These are phyloP conservation scores for Eulemur rubriventer DNA, from an alignment of 2,797 vertebrate species.

Conservation along the genomic window DNA sequence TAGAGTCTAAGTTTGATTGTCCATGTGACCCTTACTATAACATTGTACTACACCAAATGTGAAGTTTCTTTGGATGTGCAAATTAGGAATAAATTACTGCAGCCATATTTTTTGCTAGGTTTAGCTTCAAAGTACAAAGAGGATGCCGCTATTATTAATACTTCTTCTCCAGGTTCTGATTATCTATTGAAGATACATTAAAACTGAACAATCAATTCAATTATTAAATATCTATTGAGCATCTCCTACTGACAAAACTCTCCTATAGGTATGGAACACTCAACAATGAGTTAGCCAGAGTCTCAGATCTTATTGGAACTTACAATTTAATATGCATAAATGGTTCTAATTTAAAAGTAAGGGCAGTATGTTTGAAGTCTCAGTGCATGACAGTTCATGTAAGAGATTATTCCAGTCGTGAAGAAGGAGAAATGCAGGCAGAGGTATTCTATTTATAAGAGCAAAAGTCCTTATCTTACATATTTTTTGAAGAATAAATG, in stretches of 20 bases:
- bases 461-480: neutral
- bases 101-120: neutral
- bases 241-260: neutral
- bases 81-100: neutral
- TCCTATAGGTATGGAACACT: neutral
- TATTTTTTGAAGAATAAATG: constrained; percentile 1
- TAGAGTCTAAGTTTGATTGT: neutral
- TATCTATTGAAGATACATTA: neutral
- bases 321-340: neutral
- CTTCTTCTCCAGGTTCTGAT: neutral
- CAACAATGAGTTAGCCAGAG: neutral
- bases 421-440: neutral
- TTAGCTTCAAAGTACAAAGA: constrained; percentile 23
- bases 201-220: constrained; percentile 2
- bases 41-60: neutral
- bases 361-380: neutral
- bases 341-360: neutral
- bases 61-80: neutral
- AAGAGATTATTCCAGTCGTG: neutral
- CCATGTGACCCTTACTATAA: neutral
- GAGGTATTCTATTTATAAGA: neutral
- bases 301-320: neutral
- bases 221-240: neutral
- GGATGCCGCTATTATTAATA: neutral
- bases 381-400: neutral